Percentiles rank a stretch among this genome's conserved stretches.
phyloP scores from a whole-genome alignment of 64 coral and sea anemone species.

The Catalaphyllia jardinei region DNA sequence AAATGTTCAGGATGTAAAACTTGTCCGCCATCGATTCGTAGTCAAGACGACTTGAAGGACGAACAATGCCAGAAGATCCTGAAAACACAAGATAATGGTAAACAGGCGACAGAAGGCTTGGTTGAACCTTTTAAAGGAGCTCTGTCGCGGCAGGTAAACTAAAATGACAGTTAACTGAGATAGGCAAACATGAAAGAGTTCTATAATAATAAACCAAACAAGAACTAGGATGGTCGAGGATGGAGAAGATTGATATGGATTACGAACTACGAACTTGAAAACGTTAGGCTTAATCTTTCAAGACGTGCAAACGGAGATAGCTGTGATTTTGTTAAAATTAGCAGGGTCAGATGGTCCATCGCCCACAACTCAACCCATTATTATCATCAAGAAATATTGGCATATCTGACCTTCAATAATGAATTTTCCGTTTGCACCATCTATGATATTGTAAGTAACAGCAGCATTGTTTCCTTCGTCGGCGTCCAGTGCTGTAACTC shows the following conservation, averaged over 20 bases:
- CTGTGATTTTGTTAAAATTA: no score
- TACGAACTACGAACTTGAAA: no score
- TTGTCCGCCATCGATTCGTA: slow-evolving; percentile 80
- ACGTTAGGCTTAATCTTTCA: no score
- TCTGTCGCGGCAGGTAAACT: no score
- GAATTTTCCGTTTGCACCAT: slow-evolving; percentile 73
- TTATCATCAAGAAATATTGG: background rate
- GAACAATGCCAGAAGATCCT: slow-evolving; percentile 90
- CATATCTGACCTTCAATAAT: slow-evolving; percentile 85
- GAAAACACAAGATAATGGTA: background rate
- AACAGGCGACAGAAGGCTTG: background rate
- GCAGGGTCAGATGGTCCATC: no score
- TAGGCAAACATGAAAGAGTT: no score
- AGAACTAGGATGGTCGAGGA: no score
- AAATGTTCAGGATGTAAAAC: slow-evolving; percentile 86
- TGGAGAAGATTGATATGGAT: no score
- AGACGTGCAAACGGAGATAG: no score
- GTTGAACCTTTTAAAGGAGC: no score
- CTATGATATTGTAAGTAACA: slow-evolving; percentile 65
- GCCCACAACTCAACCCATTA: background rate
- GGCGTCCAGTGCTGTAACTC: slow-evolving; percentile 71
- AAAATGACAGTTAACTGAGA: no score
- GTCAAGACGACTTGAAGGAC: slow-evolving; percentile 82
- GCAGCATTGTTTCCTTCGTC: slow-evolving; percentile 84
- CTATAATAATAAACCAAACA: no score